These are phyloP conservation scores for Arvicanthis niloticus DNA, from an alignment of 2,113 vertebrate genomes.

Conservation along the genomic window DNA sequence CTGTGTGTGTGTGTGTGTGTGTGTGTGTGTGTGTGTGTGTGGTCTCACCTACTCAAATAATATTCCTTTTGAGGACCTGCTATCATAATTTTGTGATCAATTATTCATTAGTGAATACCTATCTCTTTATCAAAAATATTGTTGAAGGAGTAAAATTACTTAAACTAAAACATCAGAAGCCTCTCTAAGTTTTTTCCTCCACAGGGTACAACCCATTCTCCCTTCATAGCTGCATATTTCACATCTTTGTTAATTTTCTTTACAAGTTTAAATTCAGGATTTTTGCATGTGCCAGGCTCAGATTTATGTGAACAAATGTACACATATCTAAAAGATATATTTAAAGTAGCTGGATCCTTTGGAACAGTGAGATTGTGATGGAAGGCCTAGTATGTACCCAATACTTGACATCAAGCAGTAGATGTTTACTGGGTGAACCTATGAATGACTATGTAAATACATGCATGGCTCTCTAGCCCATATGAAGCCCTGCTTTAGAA, in stretches of 20 bases:
- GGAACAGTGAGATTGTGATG: neutral
- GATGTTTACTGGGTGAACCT: neutral
- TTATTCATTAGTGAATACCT: neutral
- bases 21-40: neutral
- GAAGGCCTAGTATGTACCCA: slow-evolving; percentile 2
- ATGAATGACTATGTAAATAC: neutral
- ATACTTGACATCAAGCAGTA: neutral
- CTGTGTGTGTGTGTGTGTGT: no score
- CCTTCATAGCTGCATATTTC: neutral
- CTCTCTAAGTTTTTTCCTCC: neutral
- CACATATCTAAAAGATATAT: neutral
- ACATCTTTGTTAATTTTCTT: slow-evolving; percentile 15
- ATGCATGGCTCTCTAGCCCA: neutral
- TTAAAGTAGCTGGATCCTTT: slow-evolving; percentile 28
- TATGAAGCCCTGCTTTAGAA: slow-evolving; percentile 34
- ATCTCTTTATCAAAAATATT: neutral
- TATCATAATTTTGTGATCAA: neutral
- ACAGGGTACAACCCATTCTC: neutral
- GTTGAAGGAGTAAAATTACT: slow-evolving; percentile 48
- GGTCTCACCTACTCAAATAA: neutral
- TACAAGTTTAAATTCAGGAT: neutral
- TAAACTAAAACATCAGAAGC: slow-evolving; percentile 11
- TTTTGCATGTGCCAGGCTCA: neutral
- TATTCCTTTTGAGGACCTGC: slow-evolving; percentile 24
- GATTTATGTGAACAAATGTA: slow-evolving; percentile 24